Percentiles rank a stretch among this genome's conserved stretches.
These are phyloP conservation scores for Eublepharis macularius DNA, from an alignment of 2,113 vertebrate species.

Conservation along the genomic window DNA sequence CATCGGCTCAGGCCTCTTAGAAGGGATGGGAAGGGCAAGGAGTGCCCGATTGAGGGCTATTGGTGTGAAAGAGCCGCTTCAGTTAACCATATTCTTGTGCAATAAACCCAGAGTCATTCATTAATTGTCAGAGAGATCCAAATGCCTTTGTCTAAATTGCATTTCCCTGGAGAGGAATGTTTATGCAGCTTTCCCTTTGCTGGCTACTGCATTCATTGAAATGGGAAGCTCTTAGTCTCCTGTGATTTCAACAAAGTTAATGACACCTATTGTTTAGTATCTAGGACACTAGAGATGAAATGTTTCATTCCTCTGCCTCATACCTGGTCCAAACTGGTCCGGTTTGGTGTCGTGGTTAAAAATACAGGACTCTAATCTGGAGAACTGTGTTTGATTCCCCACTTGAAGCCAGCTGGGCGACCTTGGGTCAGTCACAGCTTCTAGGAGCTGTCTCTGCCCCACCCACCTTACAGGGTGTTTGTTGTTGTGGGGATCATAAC, in stretches of 20 bases:
- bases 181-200: neutral
- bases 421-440: no score
- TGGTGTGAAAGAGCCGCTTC: neutral
- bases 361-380: no score
- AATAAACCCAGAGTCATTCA: neutral
- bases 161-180: neutral
- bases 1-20: neutral
- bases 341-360: no score
- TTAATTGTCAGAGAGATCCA: neutral
- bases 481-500: no score
- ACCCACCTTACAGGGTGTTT: no score
- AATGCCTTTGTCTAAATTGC: neutral
- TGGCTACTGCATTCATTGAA: neutral
- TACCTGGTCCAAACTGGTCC: conserved; percentile 53
- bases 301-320: no score
- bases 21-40: neutral
- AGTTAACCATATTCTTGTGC: neutral
- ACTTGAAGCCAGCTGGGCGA: no score
- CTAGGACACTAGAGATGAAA: no score
- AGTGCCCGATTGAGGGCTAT: no score
- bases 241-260: neutral
- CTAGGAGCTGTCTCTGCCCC: no score
- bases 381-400: no score
- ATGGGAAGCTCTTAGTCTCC: neutral
- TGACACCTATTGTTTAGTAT: neutral